These are phyloP conservation scores for Hesperophylax magnus DNA, from an alignment of 1,140 invertebrate genomes.

Conservation along the genomic window DNA sequence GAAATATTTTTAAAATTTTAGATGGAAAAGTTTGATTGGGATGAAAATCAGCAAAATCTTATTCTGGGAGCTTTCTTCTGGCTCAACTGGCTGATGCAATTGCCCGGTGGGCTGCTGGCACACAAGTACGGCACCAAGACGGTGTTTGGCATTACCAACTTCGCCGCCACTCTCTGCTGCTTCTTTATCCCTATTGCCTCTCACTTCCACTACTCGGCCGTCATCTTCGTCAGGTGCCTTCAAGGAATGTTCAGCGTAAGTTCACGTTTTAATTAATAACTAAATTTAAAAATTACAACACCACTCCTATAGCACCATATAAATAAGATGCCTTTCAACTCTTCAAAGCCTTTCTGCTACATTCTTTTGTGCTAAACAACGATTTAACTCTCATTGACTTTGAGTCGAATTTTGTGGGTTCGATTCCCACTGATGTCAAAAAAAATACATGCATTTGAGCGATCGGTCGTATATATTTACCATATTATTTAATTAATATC, in stretches of 20 bases:
- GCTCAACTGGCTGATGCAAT: slow-evolving; percentile 80
- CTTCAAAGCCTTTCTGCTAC: too few species aligned
- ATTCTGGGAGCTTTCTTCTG: slow-evolving; percentile 83
- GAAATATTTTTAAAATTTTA: slow-evolving; percentile 48
- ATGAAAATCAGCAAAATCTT: slow-evolving; percentile 77
- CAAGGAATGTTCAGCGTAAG: slow-evolving; percentile 83
- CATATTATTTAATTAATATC: too few species aligned
- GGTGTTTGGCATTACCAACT: slow-evolving; percentile 79
- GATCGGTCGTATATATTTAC: too few species aligned
- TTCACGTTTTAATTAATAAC: slow-evolving; percentile 43
- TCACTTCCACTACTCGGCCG: slow-evolving; percentile 71
- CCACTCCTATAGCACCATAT: too few species aligned
- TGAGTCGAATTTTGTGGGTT: too few species aligned
- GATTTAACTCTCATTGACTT: too few species aligned
- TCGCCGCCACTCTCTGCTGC: slow-evolving; percentile 78
- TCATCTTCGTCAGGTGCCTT: slow-evolving; percentile 77
- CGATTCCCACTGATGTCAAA: too few species aligned
- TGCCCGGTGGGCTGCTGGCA: slow-evolving; percentile 82
- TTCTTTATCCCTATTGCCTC: slow-evolving; percentile 79
- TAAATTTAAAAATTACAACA: too few species aligned
- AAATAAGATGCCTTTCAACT: too few species aligned
- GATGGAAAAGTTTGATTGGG: slow-evolving; percentile 75
- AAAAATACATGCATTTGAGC: too few species aligned
- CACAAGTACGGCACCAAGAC: slow-evolving; percentile 80
- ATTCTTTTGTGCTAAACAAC: too few species aligned